Evolutionary conservation across 2,113 vertebrate genomes (phyloP), one percentile per base, ranked within the genome.

Genomic region (Pseudorectes ferrugineus): DNA sequence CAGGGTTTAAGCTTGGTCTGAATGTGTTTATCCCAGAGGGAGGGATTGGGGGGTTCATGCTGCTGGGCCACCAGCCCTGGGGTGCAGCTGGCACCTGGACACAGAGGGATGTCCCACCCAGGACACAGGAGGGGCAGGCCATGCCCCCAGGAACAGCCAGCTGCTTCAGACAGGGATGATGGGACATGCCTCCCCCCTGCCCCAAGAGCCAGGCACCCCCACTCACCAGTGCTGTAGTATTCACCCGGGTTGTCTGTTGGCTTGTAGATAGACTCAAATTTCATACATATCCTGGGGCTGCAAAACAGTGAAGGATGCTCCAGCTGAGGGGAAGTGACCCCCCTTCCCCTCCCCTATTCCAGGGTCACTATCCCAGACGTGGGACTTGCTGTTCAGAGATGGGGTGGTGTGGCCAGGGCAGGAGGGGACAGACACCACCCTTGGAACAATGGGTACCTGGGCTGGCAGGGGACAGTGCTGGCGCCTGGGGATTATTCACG

Each of bases 171-270:
- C 28, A 45, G 26, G 24, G n/a, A 10, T 43, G 17, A 17, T 21
- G 19, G 52, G 43, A 58, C 16, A 15, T 9, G 5, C 25, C 9
- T 35, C 58, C 5, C 3, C 24, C 49, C 40, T 0, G 0, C 10
- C 48, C 42, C 3, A 2, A 21, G 57, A 23, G 10, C 14, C 3
- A 2, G 68, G 43, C 4, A 52, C 12, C 52, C 38, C 22, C 15
- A 86, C 94, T 97, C 91, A 96, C 96, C 96, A 14, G 73, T 6
- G 49, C 88, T 66, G 88, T 81, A 9, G 76, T 89, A 93, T 87
- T 93, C 76, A 24, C 28, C 61, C 3, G 1, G 35, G 5, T 0
- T 22, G 1, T 4, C 40, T 29, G 45, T 72, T 62, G 40, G 70
- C 61, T 40, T 68, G 86, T 92, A 96, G 89, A 74, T 74, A 0